Evolutionary conservation across 2,113 vertebrate species (phyloP), one percentile per base, ranked within the genome.

Genomic region (Carlito syrichta): DNA sequence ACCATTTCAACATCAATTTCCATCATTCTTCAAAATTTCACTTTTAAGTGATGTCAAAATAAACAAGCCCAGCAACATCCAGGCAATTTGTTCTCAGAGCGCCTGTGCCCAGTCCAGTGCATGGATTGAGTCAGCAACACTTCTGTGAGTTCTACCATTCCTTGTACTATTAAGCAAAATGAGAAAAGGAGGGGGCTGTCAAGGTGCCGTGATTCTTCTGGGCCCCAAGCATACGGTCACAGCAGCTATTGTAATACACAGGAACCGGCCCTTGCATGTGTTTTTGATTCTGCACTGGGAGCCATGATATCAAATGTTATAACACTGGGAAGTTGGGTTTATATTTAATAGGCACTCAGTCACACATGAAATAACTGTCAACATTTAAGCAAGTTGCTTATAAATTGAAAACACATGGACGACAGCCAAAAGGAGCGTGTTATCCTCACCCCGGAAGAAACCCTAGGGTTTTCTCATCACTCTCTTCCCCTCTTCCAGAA

Each of bases 51-150:
- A 43, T 9, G 19, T 23, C 87, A 32, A 23, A 35, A 17, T 1
- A 22, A 62, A 12, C 17, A 40, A 52, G 13, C 9, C 69, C 30
- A 52, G 40, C 32, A 16, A 8, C 0, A 5, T 23, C 69, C 43
- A 5, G 3, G 35, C 38, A 6, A 0, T 3, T 25, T 3, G 6
- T 19, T 13, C 56, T n/a, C 30, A 1, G 52, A 10, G 3, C 1
- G 11, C 13, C 48, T 8, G 32, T 3, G 38, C 32, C 56, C 19
- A 5, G 50, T 27, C 38, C 30, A 30, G n/a, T 22, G 11, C 38
- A 2, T 16, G 13, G 69, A 22, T 6, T n/a, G 38, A 32, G 56
- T 54, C 14, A 10, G 40, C 0, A 17, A 6, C 17, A 23, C 48
- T 17, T 48, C 16, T 1, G 11, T 6, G 10, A 63, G 2, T 74